Evolutionary conservation across 2,113 vertebrate genomes (phyloP).

Genomic region (Accipiter cooperii): DNA sequence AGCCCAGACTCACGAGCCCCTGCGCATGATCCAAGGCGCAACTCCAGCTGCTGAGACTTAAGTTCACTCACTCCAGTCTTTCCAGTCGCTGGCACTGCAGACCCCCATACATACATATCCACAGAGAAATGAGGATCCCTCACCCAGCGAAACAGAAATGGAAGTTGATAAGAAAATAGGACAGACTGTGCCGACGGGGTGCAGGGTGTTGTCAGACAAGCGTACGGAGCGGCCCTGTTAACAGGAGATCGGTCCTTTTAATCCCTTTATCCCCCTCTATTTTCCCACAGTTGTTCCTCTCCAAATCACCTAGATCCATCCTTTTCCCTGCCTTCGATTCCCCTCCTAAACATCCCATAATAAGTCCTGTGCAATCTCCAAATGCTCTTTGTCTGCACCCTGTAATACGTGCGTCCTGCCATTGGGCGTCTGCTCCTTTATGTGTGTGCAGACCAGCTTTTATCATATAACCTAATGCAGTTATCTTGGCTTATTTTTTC

Average conservation of each 20-base stretch:
- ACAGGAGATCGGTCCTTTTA: neutral
- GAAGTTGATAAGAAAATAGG: neutral
- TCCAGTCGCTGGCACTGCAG: neutral
- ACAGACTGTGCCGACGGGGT: neutral
- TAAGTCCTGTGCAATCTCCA: neutral
- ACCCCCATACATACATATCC: neutral
- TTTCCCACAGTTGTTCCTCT: neutral
- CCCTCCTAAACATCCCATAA: neutral
- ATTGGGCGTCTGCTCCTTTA: neutral
- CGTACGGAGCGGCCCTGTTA: neutral
- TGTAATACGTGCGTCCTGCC: rapidly evolving
- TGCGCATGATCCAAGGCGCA: neutral
- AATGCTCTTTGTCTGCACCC: neutral
- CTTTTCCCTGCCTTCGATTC: neutral
- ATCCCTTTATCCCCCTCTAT: neutral
- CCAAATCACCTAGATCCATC: neutral
- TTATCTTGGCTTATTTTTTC: neutral
- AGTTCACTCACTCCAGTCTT: neutral
- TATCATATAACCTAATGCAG: neutral
- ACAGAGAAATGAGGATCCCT: neutral
- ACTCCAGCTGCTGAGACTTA: neutral
- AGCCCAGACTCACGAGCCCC: neutral
- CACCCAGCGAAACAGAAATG: neutral
- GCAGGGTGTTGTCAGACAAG: neutral
- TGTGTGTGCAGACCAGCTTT: neutral